Evolutionary conservation across 2,797 vertebrate genomes (phyloP).

Genomic region (Alectoris magna): DNA sequence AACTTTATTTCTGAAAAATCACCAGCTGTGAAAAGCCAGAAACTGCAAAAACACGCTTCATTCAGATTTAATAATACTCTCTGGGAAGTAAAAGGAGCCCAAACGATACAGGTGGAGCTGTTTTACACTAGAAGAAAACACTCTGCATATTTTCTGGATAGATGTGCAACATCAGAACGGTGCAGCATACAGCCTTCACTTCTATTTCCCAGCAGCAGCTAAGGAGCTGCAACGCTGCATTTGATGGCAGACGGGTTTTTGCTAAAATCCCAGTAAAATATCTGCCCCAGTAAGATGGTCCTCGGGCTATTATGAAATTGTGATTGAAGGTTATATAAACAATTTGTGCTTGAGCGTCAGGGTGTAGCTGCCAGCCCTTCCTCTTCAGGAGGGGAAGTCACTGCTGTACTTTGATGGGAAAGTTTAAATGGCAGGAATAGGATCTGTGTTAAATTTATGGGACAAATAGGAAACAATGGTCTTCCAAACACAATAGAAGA

Average conservation of each 20-base stretch:
- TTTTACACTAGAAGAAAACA: constrained; percentile 14
- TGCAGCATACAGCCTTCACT: background rate
- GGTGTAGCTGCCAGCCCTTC: constrained; percentile 74
- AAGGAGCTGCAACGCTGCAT: background rate
- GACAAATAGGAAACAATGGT: constrained; percentile 73
- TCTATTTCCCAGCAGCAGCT: background rate
- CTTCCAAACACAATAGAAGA: constrained; percentile 71
- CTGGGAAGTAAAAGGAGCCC: constrained; percentile 23
- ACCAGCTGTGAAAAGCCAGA: background rate
- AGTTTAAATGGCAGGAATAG: constrained; percentile 67
- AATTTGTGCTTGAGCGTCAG: constrained; percentile 55
- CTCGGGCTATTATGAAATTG: constrained; percentile 49
- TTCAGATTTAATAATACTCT: constrained; percentile 22
- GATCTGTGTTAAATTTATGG: constrained; percentile 66
- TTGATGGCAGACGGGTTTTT: background rate
- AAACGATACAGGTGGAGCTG: background rate
- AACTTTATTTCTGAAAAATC: background rate
- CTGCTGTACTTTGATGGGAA: constrained; percentile 65
- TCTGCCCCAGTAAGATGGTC: constrained; percentile 39
- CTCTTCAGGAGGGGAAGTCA: constrained; percentile 69
- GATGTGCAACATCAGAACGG: background rate
- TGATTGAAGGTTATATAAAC: constrained; percentile 74
- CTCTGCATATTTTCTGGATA: background rate
- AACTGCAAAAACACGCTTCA: constrained; percentile 4
- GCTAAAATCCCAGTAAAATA: constrained; percentile 46